A percentile compares a stretch with the other conserved stretches of the same genome.
These are phyloP conservation scores for Ophonus ardosiacus DNA, from an alignment of 2,888 invertebrate species.

Conservation along the genomic window DNA sequence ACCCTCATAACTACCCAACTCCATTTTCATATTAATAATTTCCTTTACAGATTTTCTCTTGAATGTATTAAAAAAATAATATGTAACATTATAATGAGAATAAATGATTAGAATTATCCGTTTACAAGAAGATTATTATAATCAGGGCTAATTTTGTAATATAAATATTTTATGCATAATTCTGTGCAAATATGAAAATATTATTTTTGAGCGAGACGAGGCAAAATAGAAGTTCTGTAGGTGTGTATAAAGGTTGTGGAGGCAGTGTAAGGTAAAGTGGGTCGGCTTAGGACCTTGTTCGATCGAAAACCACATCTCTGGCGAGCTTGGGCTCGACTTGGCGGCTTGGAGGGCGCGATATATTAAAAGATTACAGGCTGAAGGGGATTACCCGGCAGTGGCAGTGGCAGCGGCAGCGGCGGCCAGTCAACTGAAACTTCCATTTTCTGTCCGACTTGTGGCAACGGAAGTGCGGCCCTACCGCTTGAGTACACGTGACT, in stretches of 20 bases:
- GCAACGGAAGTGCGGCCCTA: slow-evolving; percentile 39
- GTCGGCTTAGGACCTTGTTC: slow-evolving; percentile 39
- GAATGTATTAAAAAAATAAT: too few relatives aligned
- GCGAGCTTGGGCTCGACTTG: not conserved
- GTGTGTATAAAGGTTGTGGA: not conserved
- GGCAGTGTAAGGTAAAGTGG: slow-evolving; percentile 25
- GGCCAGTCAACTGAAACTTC: slow-evolving; percentile 63
- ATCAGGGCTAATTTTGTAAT: too few relatives aligned
- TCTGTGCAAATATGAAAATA: not conserved
- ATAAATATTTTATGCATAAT: too few relatives aligned
- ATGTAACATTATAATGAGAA: too few relatives aligned
- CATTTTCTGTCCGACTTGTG: slow-evolving; percentile 63
- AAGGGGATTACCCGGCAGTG: slow-evolving; percentile 56
- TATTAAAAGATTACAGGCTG: slow-evolving; percentile 64
- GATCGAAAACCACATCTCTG: slow-evolving; percentile 58
- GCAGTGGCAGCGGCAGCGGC: not conserved
- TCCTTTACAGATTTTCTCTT: too few relatives aligned
- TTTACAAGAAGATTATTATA: too few relatives aligned
- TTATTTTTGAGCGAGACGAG: not conserved
- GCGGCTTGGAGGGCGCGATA: slow-evolving; percentile 55
- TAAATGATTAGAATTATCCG: too few relatives aligned
- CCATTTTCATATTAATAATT: too few relatives aligned
- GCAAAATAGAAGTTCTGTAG: not conserved
- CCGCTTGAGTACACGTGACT: slow-evolving; percentile 41
- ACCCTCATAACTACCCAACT: too few relatives aligned